phyloP scores from a whole-genome alignment of 2,113 vertebrate species.

The Nycticorax nycticorax region DNA sequence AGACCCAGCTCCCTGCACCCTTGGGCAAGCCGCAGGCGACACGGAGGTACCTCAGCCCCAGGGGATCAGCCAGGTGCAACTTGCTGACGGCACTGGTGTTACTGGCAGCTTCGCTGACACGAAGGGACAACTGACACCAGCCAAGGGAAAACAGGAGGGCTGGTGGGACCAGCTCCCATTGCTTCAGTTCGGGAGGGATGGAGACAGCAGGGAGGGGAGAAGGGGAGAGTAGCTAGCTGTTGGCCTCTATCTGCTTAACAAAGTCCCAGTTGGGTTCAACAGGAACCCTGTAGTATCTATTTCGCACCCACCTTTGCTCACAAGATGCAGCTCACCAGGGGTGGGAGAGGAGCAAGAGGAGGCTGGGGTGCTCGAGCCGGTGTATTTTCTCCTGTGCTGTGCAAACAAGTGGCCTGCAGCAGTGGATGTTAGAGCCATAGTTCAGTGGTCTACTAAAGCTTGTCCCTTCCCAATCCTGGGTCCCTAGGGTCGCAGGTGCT shows the following conservation, averaged over 20 bases:
- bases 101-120: background rate
- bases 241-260: background rate
- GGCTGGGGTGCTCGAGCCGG: background rate
- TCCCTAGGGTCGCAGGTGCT: accelerated
- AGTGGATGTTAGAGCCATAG: background rate
- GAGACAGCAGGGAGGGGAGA: background rate
- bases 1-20: background rate
- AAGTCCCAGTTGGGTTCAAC: background rate
- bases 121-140: background rate
- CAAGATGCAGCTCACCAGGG: background rate
- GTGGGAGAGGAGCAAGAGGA: background rate
- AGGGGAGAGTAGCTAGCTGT: background rate
- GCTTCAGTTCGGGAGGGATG: background rate
- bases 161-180: background rate
- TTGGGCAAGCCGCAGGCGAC: background rate
- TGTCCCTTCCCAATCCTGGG: background rate
- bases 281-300: background rate
- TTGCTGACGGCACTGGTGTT: background rate
- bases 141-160: background rate
- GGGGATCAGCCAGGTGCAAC: background rate
- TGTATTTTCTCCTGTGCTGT: background rate
- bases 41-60: background rate
- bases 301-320: background rate
- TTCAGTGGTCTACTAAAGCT: background rate
- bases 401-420: background rate